Evolutionary conservation across 2,113 vertebrate species (phyloP), one percentile per base, ranked within the genome.

Genomic region (Ictidomys tridecemlineatus): DNA sequence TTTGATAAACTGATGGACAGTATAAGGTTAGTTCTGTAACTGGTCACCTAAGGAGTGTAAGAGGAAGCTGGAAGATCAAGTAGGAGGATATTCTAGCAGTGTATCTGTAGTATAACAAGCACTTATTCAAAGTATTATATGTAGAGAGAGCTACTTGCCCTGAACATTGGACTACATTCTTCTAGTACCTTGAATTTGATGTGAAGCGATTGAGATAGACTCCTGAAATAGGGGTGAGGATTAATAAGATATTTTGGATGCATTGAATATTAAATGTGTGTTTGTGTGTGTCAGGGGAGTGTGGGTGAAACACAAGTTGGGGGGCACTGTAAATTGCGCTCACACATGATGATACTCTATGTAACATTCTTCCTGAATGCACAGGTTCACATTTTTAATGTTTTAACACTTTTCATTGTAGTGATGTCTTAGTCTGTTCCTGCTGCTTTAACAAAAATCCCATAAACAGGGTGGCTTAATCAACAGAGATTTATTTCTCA

Each of bases 241-340:
- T 67, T 86, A 56, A 61, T 20, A 72, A 42, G 34, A 37, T 73
- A 58, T 58, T 58, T 73, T 87, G 34, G 24, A 45, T 74, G 83
- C 78, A 93, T 14, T 93, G 65, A 73, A 63, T 82, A 20, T 74
- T 94, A 89, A 92, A 85, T 48, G 45, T 45, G 45, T 45, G 42
- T 42, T 5, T 42, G 42, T 42, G 45, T 45, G 45, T 45, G 45
- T 45, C 8, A 45, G 45, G 45, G 45, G 45, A 45, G 8, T 45
- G 45, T 45, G 45, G 8, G 45, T 45, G 45, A 45, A 8, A 45
- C 22, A 78, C 22, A 12, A 51, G 48, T 42, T 89, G 51, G 58
- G 18, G 93, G 70, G 51, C 42, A 12, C 28, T 86, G 14, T 82
- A 28, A 91, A 72, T 32, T 76, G 0, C 73, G 48, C 17, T 86